phyloP scores from a whole-genome alignment of 2,797 vertebrate species.

The Phoebastria nigripes region DNA sequence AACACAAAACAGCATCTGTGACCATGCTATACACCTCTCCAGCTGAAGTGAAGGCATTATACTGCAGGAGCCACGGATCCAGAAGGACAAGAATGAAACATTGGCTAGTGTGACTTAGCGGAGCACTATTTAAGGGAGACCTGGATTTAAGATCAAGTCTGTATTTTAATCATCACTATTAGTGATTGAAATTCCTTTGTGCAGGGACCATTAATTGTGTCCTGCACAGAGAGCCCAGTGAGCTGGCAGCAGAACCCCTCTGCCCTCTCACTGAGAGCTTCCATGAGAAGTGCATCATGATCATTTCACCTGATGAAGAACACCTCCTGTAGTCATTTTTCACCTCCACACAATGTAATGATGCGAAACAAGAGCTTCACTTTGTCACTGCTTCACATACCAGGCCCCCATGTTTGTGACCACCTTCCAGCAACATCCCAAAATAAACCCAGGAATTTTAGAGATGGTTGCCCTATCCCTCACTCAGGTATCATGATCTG shows the following conservation, averaged over 20 bases:
- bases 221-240: background rate
- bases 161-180: background rate
- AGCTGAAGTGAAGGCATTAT: background rate
- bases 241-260: background rate
- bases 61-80: background rate
- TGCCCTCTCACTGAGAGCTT: background rate
- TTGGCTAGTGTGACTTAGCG: background rate
- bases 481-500: background rate
- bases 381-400: conserved; percentile 27
- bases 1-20: background rate
- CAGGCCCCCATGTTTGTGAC: background rate
- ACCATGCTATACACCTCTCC: accelerated
- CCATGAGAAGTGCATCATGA: background rate
- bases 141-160: background rate
- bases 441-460: background rate
- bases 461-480: background rate
- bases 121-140: accelerated
- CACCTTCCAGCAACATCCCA: background rate
- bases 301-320: background rate
- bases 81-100: background rate
- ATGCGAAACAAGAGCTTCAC: background rate
- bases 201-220: background rate
- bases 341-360: background rate
- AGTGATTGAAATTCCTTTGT: background rate
- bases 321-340: accelerated